Base-by-base conservation (phyloP, 2,113 vertebrate genomes). In the Lonchura striata region DNA sequence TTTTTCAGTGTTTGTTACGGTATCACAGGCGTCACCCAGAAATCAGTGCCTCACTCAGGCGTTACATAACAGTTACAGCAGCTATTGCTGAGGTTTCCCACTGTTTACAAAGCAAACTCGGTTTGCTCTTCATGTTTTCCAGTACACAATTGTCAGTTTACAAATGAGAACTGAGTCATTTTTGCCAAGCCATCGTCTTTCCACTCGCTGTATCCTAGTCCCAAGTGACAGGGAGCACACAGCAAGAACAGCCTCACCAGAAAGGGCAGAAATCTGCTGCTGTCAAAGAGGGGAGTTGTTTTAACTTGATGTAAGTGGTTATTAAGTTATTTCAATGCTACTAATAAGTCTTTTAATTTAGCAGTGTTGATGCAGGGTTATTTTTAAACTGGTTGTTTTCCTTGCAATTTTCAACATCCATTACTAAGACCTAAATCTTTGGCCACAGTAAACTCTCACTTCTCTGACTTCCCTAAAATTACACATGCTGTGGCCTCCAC, bases 111-210 rank as follows among this genome's bases (percentile, higher is more conserved):
- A 86, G 54, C 37, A 91, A 54, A 56, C 19, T 63, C 35, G 0
- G 49, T 60, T 59, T 93, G 42, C 46, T 69, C 49, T 75, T 88
- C 25, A 35, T 91, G 84, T 88, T 88, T 96, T 81, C 83, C 86
- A 75, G 54, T 82, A 53, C 27, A 94, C 68, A 86, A 47, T 17
- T 66, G 42, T 83, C 68, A 83, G 71, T 86, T 95, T 70, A 90
- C 86, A 86, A 56, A 89, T n/a, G 71, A 92, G 74, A 69, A 24
- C 42, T 88, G 75, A 92, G 70, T 89, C 90, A 94, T 47, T 89
- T 91, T 78, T 88, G 63, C 83, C 15, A 0, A 53, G 46, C 56
- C 44, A 41, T 77, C 10, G 0, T 64, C 79, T 89, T 91, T 86
- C 90, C 49, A 70, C 35, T n/a, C 0, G 0, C 46, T 39, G 42